Conservation (phyloP, 64 coral and sea anemone genomes). For the Montipora cactus region DNA sequence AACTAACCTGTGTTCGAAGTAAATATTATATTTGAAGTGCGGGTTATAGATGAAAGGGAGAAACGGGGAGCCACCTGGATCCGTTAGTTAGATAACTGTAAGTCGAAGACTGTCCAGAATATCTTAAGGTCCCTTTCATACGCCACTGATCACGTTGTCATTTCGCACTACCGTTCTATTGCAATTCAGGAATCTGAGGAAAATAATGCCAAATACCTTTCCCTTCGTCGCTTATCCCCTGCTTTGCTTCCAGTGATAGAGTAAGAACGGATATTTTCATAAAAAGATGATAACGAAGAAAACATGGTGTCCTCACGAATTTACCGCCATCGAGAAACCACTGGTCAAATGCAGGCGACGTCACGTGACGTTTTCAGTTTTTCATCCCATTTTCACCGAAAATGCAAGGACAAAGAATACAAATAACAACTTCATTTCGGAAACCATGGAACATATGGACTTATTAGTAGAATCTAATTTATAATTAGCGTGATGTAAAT, state of each 20-base stretch:
- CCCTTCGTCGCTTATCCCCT: constrained; percentile 37
- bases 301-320: constrained; percentile 49
- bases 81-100: no score
- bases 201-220: constrained; percentile 3
- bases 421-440: no score
- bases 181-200: not conserved
- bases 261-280: constrained; percentile 48
- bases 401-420: not conserved
- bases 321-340: constrained; percentile 44
- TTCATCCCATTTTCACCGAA: not conserved
- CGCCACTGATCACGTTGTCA: no score
- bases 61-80: no score
- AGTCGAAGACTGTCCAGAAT: no score
- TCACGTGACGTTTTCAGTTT: constrained; percentile 1
- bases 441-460: no score
- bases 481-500: not conserved
- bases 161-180: not conserved
- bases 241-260: constrained; percentile 36
- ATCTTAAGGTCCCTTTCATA: no score
- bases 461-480: no score
- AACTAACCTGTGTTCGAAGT: no score
- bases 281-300: constrained; percentile 44
- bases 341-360: constrained; percentile 46
- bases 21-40: no score
- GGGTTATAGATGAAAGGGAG: no score